phyloP scores from a whole-genome alignment of 1,140 invertebrate genomes.

The Heterodera carotae region DNA sequence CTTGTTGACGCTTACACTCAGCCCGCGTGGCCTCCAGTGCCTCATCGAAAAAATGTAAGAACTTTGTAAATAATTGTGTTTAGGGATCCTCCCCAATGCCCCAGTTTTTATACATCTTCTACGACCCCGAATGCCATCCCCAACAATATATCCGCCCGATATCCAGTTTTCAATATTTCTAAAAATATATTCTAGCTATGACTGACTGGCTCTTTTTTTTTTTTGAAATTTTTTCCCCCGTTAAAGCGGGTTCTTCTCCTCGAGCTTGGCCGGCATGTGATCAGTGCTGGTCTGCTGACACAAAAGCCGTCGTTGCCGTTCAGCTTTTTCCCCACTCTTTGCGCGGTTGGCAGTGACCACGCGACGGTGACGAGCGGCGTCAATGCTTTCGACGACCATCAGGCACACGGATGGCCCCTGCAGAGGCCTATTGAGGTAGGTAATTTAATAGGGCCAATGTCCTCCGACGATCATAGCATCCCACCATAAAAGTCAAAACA shows the following conservation, averaged over 20 bases:
- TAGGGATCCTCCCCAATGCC: slow-evolving; percentile 5
- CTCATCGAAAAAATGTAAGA: slow-evolving; percentile 66
- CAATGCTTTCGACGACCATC: slow-evolving; percentile 69
- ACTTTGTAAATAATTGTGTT: neutral
- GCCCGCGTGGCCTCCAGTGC: slow-evolving; percentile 65
- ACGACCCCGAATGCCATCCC: no score
- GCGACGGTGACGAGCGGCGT: slow-evolving; percentile 67
- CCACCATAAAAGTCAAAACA: no score
- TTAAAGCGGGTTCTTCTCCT: slow-evolving; percentile 69
- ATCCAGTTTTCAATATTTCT: no score
- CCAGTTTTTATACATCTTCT: no score
- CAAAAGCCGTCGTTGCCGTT: slow-evolving; percentile 70
- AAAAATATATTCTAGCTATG: no score
- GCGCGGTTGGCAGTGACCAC: slow-evolving; percentile 67
- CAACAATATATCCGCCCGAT: no score
- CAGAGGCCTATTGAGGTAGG: slow-evolving; percentile 55
- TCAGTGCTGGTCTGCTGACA: slow-evolving; percentile 71
- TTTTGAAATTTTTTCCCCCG: slow-evolving; percentile 19
- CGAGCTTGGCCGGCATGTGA: slow-evolving; percentile 71
- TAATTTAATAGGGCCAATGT: no score
- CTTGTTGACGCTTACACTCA: slow-evolving; percentile 69
- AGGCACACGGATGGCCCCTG: slow-evolving; percentile 51
- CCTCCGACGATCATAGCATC: neutral
- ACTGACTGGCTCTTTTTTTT: no score
- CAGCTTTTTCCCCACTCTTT: slow-evolving; percentile 71